Evolutionary conservation across 2,888 invertebrate genomes (phyloP), one percentile per base, ranked within the genome.

Genomic region (Tanypteryx hageni): DNA sequence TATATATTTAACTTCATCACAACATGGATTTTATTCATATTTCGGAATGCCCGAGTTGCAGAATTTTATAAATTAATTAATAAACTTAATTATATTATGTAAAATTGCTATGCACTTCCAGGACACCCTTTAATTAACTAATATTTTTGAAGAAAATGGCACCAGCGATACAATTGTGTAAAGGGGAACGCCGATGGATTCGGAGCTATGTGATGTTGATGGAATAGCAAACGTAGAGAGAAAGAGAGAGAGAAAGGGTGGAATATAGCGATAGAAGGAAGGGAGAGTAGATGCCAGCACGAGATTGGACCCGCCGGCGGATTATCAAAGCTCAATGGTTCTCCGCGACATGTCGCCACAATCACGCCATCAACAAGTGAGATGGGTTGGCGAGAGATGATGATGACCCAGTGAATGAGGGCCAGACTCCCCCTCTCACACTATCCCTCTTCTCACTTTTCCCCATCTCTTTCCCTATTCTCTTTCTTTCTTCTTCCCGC

Each of bases 281-380:
- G 76, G 44, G 44, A 44, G 44, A 44, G 44, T 44, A 44, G 44
- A 44, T 44, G 44, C 44, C 3, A 44, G 44, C 5, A 44, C 18
- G 76, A 76, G 76, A 76, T 76, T 76, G 76, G 76, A 76, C 76
- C 76, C 76, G 4, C 76, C 76, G 76, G 76, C 76, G 27, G 76
- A 76, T 76, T 76, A 76, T 76, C 76, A 27, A 76, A 76, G 76
- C 76, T 76, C 76, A 76, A 76, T 76, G 76, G 27, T 76, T 76
- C 76, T 22, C 76, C 27, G 76, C 18, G 76, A 22, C 10, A n/a
- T 22, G 68, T 76, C 76, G 76, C 76, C 76, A 76, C 76, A 76
- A 76, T 76, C 76, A 27, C 22, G 22, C 85, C 85, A 57, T 85
- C 85, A 85, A 85, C 85, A 85, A 85, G 85, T 85, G 85, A 85